Percentiles rank a stretch among this genome's conserved stretches.
Conservation (phyloP, 2,797 vertebrate genomes). For the Lepus oiostolus region DNA sequence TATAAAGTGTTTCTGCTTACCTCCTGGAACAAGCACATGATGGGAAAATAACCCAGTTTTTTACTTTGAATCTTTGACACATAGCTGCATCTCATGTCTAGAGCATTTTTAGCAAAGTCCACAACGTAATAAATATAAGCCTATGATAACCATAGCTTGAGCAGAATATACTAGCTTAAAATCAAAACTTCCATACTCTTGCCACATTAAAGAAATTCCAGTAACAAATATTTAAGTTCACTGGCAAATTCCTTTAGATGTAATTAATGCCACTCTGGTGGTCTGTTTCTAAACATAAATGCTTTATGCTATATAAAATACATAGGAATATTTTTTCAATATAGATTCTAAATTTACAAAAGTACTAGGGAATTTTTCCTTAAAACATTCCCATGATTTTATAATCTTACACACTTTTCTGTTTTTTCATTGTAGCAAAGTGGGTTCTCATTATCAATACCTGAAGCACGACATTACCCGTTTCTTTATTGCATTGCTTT, state of each 20-base stretch:
- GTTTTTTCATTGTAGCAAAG: constrained; percentile 55
- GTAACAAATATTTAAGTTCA: background rate
- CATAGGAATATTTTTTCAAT: background rate
- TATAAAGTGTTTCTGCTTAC: background rate
- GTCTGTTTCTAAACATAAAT: background rate
- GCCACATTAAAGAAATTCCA: background rate
- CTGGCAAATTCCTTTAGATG: background rate
- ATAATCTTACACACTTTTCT: constrained; percentile 38
- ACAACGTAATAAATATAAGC: background rate
- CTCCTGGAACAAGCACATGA: background rate
- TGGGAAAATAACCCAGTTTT: background rate
- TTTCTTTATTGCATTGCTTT: constrained; percentile 13
- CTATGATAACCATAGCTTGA: background rate
- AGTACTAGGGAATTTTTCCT: background rate
- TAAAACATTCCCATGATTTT: constrained; percentile 44
- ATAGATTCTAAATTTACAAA: constrained; percentile 8
- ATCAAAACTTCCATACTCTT: background rate
- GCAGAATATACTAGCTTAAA: constrained; percentile 13
- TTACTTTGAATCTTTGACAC: background rate
- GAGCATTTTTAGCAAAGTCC: background rate
- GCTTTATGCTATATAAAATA: background rate
- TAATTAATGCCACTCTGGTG: background rate
- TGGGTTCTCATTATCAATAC: constrained; percentile 57
- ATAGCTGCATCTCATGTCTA: background rate
- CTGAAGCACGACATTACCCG: constrained; percentile 3